phyloP scores from a whole-genome alignment of 2,797 vertebrate genomes.

The Lagodon rhomboides region DNA sequence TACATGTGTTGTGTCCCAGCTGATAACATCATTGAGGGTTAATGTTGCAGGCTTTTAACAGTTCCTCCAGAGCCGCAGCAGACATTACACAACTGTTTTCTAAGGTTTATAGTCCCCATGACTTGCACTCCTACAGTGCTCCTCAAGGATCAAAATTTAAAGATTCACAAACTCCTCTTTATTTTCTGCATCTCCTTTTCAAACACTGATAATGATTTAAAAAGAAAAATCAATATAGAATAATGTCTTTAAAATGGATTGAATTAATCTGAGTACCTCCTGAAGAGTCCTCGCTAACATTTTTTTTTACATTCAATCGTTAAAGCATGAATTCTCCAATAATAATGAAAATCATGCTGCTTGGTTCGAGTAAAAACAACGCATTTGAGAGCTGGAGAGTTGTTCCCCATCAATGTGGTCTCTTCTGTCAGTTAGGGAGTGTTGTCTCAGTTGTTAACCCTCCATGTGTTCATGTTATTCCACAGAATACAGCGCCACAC shows the following conservation, averaged over 20 bases:
- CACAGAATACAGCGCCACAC: constrained; percentile 45
- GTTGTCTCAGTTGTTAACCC: constrained; percentile 46
- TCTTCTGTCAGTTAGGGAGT: background rate
- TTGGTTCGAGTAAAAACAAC: background rate
- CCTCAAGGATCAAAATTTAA: background rate
- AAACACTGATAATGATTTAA: constrained; percentile 13
- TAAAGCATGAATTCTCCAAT: background rate
- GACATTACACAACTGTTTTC: background rate
- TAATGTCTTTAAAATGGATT: constrained; percentile 11
- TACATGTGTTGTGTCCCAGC: background rate
- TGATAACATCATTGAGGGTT: background rate
- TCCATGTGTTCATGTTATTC: constrained; percentile 47
- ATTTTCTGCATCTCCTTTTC: background rate
- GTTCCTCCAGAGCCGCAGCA: constrained; percentile 1
- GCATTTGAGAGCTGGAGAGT: constrained; percentile 42
- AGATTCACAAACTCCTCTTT: background rate
- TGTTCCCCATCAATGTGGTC: constrained; percentile 6
- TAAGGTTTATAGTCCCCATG: too few relatives aligned
- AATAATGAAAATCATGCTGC: background rate
- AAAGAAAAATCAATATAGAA: constrained; percentile 1
- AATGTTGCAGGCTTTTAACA: constrained; percentile 3
- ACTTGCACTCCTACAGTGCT: too few relatives aligned
- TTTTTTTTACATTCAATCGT: background rate
- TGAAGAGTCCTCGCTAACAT: background rate
- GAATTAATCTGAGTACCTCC: constrained; percentile 10